Conservation (phyloP, 2,888 invertebrate genomes). For the Smittia sp. region DNA sequence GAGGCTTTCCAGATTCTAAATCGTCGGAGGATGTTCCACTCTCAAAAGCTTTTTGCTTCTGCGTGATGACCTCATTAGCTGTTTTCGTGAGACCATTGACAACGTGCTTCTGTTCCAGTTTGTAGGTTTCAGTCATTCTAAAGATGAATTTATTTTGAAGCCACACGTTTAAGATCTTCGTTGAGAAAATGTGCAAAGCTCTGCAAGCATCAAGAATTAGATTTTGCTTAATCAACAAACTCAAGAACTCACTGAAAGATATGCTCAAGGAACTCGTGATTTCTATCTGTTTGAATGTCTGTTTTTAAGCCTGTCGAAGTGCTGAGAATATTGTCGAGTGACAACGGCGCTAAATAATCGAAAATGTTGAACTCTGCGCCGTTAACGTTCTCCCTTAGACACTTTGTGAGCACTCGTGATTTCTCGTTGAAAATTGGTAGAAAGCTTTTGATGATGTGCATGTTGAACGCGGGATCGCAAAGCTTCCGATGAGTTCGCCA, state of each 20-base stretch:
- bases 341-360: background rate
- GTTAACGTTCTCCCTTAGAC: background rate
- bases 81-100: no score
- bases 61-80: background rate
- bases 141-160: background rate
- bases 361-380: background rate
- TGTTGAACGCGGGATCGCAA: background rate
- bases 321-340: background rate
- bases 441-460: background rate
- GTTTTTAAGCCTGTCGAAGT: background rate
- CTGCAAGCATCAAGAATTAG: background rate
- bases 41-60: background rate
- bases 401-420: background rate
- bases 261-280: background rate
- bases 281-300: background rate
- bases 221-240: background rate
- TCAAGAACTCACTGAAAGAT: background rate
- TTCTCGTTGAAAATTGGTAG: background rate
- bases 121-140: background rate
- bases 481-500: conserved; percentile 7
- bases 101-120: background rate
- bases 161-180: background rate
- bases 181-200: background rate
- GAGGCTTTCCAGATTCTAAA: background rate
- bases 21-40: background rate